Base-by-base conservation (phyloP, 2,113 vertebrate species). In the Melanerpes aurifrons region DNA sequence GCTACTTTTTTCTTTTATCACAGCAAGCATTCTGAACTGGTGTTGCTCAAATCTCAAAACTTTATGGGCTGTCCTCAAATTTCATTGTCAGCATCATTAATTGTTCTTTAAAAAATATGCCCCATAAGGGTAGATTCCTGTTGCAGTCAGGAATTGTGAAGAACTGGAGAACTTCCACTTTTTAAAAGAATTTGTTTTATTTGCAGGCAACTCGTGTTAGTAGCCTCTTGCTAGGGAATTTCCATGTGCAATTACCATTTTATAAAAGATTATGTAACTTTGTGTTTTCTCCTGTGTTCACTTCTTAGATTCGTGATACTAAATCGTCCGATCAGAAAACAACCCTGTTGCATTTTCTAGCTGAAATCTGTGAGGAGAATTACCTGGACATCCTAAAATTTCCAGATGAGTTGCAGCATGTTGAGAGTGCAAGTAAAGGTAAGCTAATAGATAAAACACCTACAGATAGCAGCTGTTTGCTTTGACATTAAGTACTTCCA, bases 341-440 rank as follows among this genome's bases (percentile, higher is more conserved):
- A 73, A 99, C 99, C 4, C 97, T 99, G 32, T 86, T 99, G 82
- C 98, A 99, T 97, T 99, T 99, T 91, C 97, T 99, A 96, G 98
- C 98, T 35, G 99, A 99, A 87, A 98, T 98, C 77, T 99, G 98
- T 95, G 99, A 99, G 93, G 99, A 99, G 86, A 97, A 95, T 82
- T 92, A 98, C 92, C 81, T 95, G 3, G 98, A 98, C 58, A 98
- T 99, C 77, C 86, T 99, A 85, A 99, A 98, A 94, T 99, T 99
- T 92, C 98, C 99, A 15, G 99, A 99, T 14, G 99, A 99, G 78
- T 96, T 99, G 78, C 98, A 98, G 53, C 98, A 99, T 5, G 98
- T 99, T 88, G 99, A 99, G 47, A 99, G 93, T 74, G 99, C 99
- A 81, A 99, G 99, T 94, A 99, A 98, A 99, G 99, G 99, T 99